Conservation (phyloP, 2,888 invertebrate genomes). For the Acleris sparsana region DNA sequence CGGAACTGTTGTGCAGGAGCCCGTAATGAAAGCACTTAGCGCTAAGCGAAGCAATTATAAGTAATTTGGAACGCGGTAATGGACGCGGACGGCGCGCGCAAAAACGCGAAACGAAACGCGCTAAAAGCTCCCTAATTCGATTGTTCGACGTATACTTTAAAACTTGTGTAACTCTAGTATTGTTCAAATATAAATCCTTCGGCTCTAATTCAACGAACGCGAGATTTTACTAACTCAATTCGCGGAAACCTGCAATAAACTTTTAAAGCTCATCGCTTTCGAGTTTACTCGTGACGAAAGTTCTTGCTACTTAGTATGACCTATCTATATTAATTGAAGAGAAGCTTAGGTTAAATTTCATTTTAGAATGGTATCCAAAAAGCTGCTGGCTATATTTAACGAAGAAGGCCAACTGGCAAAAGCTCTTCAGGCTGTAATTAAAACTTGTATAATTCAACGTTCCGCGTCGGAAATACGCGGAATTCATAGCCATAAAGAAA, state of each 20-base stretch:
- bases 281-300: no score
- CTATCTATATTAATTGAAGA: no score
- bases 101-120: slow-evolving; percentile 78
- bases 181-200: slow-evolving; percentile 51
- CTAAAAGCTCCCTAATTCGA: slow-evolving; percentile 83
- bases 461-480: slow-evolving; percentile 62
- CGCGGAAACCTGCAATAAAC: background rate
- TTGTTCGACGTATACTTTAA: slow-evolving; percentile 74
- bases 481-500: slow-evolving; percentile 79
- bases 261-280: background rate
- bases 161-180: slow-evolving; percentile 58
- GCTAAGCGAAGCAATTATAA: slow-evolving; percentile 83
- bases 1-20: slow-evolving; percentile 66
- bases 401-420: slow-evolving; percentile 56
- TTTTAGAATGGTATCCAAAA: slow-evolving; percentile 37
- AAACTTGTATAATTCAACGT: slow-evolving; percentile 62
- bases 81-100: slow-evolving; percentile 82
- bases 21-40: slow-evolving; percentile 82
- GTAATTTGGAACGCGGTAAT: slow-evolving; percentile 80
- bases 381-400: slow-evolving; percentile 50
- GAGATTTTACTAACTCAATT: slow-evolving; percentile 24
- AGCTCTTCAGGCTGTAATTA: slow-evolving; percentile 68
- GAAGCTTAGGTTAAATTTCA: slow-evolving; percentile 19
- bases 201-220: slow-evolving; percentile 41
- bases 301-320: no score